Evolutionary conservation across 2,797 vertebrate species (phyloP).

Genomic region (Phalloptychus januarius): DNA sequence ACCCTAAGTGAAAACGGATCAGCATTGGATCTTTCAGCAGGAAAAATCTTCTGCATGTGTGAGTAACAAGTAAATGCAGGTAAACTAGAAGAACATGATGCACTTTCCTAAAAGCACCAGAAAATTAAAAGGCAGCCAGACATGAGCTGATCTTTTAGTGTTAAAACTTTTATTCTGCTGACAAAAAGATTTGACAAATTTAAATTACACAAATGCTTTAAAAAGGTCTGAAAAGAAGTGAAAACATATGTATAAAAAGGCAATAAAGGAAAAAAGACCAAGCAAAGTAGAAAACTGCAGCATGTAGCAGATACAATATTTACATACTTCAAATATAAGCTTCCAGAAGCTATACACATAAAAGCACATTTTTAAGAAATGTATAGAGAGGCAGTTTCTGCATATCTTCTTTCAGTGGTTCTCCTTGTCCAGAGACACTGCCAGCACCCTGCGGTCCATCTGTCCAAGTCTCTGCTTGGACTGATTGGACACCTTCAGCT

Average conservation of each 20-base stretch:
- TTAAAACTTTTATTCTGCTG: slow-evolving; percentile 29
- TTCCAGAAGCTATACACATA: slow-evolving; percentile 51
- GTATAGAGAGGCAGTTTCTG: slow-evolving; percentile 15
- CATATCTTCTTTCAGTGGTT: slow-evolving; percentile 62
- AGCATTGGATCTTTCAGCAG: background rate
- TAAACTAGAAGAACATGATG: background rate
- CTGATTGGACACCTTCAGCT: slow-evolving; percentile 76
- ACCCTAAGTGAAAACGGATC: background rate
- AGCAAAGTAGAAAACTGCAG: slow-evolving; percentile 11
- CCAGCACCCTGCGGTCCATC: slow-evolving; percentile 70
- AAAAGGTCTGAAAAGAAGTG: slow-evolving; percentile 4
- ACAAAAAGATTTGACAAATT: background rate
- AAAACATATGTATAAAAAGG: background rate
- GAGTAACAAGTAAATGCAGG: background rate
- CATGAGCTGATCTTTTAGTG: background rate
- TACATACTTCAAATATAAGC: slow-evolving; percentile 12
- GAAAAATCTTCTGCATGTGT: background rate
- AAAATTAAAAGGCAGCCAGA: background rate
- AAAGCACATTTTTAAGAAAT: slow-evolving; percentile 41
- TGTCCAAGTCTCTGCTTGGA: slow-evolving; percentile 72
- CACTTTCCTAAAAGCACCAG: background rate
- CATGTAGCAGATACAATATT: slow-evolving; percentile 7
- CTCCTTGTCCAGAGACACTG: slow-evolving; percentile 78
- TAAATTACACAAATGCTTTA: background rate
- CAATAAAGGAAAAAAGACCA: background rate